Evolutionary conservation across 1,140 invertebrate species (phyloP).

Genomic region (Drosophila nikananu): DNA sequence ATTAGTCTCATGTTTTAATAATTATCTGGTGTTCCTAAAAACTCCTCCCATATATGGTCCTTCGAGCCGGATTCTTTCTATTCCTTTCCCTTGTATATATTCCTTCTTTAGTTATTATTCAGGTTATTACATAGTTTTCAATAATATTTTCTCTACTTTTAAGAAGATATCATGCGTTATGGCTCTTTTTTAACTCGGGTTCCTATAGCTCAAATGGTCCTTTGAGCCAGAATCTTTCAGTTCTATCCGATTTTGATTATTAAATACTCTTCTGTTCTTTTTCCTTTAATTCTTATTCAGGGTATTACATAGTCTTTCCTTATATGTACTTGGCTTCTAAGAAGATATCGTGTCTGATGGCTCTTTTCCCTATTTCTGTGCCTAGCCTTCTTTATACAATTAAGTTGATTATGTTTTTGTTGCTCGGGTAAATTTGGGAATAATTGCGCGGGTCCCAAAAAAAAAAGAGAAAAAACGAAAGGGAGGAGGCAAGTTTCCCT

Average conservation of each 20-base stretch:
- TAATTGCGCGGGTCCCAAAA: constrained; percentile 52
- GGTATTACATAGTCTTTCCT: neutral
- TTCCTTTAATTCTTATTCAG: neutral
- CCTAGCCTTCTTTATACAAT: constrained; percentile 71
- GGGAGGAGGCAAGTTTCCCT: constrained; percentile 33
- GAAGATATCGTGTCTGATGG: constrained; percentile 9
- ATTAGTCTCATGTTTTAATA: too few species aligned
- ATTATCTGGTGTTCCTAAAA: too few species aligned
- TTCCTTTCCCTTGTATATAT: neutral
- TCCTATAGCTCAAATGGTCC: neutral
- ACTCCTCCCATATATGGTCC: too few species aligned
- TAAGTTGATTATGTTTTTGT: constrained; percentile 82
- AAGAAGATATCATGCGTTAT: constrained; percentile 3
- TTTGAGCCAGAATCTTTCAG: neutral
- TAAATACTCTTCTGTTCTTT: neutral
- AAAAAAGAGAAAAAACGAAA: neutral
- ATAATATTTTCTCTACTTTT: constrained; percentile 1
- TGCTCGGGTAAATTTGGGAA: constrained; percentile 61
- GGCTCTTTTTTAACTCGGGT: neutral
- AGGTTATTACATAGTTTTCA: neutral
- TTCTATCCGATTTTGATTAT: neutral
- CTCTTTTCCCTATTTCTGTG: constrained; percentile 25
- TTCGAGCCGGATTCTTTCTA: neutral
- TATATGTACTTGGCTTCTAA: constrained; percentile 1
- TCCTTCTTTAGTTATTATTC: neutral